Evolutionary conservation across 2,888 invertebrate species (phyloP), one percentile per base, ranked within the genome.

Genomic region (Erebia palarica): DNA sequence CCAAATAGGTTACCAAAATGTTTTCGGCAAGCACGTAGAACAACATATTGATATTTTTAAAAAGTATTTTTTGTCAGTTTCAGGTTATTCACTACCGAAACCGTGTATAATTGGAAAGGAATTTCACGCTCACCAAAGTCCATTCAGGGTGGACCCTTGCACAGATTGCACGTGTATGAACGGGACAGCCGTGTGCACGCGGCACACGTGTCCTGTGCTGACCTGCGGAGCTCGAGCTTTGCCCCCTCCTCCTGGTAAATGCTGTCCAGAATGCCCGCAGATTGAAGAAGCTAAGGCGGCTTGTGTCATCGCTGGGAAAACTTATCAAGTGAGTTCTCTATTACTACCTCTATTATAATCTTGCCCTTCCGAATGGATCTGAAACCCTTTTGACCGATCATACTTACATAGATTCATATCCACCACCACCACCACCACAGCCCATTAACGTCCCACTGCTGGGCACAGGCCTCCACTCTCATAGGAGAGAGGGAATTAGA

Each of bases 121-220:
- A 71, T 94, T 96, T 74, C 95, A 96, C 83, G 94, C 93, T 9
- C 95, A 96, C 74, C 94, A 94, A 44, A 94, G 94, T 53, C 89
- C 94, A 18, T 96, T 97, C 80, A 94, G 88, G 74, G 94, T 94
- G 61, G 97, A 97, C 84, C 95, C 95, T 1, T 99, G 98, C 89
- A 98, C 98, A 0, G 95, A 95, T 66, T 99, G 99, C 90, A 95
- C 94, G 11, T 99, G 98, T 83, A 84, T 94, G 78, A 96, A 97
- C 79, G 96, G 97, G 59, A 97, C 97, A 5, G 95, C 97, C 0
- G 94, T 97, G 65, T 98, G 98, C 87, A 94, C 94, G 70, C 94
- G 97, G 14, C 94, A 95, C 78, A 96, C 97, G 0, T 99, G 99
- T 80, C 98, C 98, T 0, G 96, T 98, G n/a, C 95, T 98, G 2